Evolutionary conservation across 2,797 vertebrate genomes (phyloP).

Genomic region (Silurus aristotelis): DNA sequence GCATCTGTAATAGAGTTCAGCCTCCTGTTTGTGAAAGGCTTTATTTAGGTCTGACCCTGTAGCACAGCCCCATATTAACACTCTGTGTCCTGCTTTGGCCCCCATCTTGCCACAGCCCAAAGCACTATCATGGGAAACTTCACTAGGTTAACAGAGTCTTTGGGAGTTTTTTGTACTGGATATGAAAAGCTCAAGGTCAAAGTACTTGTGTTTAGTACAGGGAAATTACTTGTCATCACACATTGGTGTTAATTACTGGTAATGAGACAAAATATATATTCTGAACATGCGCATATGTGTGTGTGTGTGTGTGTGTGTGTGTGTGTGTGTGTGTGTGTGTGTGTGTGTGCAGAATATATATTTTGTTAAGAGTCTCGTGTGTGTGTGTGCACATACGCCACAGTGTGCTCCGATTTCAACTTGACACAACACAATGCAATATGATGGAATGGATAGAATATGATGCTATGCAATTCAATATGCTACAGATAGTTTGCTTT

Average conservation of each 20-base stretch:
- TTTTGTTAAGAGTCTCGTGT: too few species aligned
- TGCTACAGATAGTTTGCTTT: too few species aligned
- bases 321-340: too few species aligned
- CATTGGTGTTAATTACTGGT: conserved; percentile 87
- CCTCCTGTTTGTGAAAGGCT: conserved; percentile 86
- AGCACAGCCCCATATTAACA: conserved; percentile 78
- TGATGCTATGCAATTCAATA: too few species aligned
- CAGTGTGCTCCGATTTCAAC: too few species aligned
- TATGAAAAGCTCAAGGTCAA: conserved; percentile 85
- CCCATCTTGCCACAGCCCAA: conserved; percentile 67
- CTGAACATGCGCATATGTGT: too few species aligned
- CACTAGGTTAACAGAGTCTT: conserved; percentile 74
- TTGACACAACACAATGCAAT: too few species aligned
- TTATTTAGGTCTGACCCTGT: conserved; percentile 81
- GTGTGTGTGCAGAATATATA: too few species aligned
- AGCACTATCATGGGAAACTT: conserved; percentile 87
- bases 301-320: too few species aligned
- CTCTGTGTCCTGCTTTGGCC: conserved; percentile 68
- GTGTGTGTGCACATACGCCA: too few species aligned
- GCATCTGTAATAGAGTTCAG: conserved; percentile 92
- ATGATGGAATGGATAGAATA: too few species aligned
- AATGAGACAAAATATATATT: conserved; percentile 21
- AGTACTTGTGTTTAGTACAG: conserved; percentile 84
- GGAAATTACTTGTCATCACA: conserved; percentile 85
- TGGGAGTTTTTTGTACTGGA: conserved; percentile 73